Percentiles rank a stretch among this genome's conserved stretches.
phyloP scores from a whole-genome alignment of 2,797 vertebrate species.

The Orientallactaga sibirica region DNA sequence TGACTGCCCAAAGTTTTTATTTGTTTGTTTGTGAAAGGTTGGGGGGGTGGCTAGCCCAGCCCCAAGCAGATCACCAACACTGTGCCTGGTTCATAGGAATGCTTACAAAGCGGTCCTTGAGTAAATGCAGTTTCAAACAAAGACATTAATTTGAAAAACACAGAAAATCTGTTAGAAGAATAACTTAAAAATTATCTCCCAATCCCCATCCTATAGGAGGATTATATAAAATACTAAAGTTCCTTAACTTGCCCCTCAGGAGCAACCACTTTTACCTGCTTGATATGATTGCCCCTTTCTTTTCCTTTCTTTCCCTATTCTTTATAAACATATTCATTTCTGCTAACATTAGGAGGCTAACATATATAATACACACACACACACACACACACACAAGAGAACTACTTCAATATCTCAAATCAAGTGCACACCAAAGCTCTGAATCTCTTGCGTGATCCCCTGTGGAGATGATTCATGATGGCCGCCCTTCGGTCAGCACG shows the following conservation, averaged over 20 bases:
- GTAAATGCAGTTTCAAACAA: slow-evolving; percentile 18
- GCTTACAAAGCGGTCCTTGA: neutral
- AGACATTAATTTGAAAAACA: slow-evolving; percentile 46
- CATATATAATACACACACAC: too few relatives aligned
- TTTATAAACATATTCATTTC: slow-evolving; percentile 27
- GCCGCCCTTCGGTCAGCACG: neutral
- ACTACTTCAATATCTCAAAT: neutral
- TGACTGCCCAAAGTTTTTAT: neutral
- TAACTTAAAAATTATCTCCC: neutral
- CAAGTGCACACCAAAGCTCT: neutral
- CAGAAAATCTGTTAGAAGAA: slow-evolving; percentile 1
- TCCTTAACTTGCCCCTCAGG: neutral
- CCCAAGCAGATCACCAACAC: neutral
- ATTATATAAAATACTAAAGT: neutral
- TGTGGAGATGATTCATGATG: neutral
- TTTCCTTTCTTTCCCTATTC: neutral
- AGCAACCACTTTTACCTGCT: neutral
- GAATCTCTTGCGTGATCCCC: neutral
- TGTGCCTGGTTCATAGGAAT: neutral
- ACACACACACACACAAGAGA: neutral
- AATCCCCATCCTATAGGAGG: slow-evolving; percentile 2
- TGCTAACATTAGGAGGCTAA: neutral
- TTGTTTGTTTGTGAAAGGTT: too few relatives aligned
- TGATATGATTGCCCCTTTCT: neutral
- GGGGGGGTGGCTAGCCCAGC: too few relatives aligned